phyloP scores from a whole-genome alignment of 2,888 invertebrate genomes.

The Cryptops parisi region DNA sequence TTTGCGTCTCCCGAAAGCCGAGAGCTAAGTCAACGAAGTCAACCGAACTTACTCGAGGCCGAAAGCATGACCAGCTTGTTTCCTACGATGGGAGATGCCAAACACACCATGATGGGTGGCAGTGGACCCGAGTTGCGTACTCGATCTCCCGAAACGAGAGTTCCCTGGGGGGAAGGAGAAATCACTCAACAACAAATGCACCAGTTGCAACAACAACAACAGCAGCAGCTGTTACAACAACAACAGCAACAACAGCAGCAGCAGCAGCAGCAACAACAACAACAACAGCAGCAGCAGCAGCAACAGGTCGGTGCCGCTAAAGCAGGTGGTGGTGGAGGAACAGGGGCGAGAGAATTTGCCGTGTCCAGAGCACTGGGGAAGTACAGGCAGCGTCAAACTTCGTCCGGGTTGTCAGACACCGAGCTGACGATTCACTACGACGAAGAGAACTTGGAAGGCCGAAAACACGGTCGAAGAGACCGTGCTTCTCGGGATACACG shows the following conservation, averaged over 20 bases:
- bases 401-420: slow-evolving; percentile 17
- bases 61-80: slow-evolving; percentile 47
- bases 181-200: background rate
- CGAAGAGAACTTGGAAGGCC: background rate
- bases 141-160: background rate
- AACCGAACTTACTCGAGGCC: slow-evolving; percentile 32
- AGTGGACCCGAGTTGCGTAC: background rate
- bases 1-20: slow-evolving; percentile 19
- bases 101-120: background rate
- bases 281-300: slow-evolving; percentile 7
- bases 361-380: slow-evolving; percentile 67
- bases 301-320: slow-evolving; percentile 6
- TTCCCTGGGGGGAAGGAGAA: background rate
- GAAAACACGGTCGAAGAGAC: background rate
- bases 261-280: slow-evolving; percentile 8
- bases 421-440: slow-evolving; percentile 1
- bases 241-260: slow-evolving; percentile 11
- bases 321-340: slow-evolving; percentile 35
- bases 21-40: slow-evolving; percentile 32
- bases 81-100: slow-evolving; percentile 49
- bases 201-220: slow-evolving; percentile 2
- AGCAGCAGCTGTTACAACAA: slow-evolving; percentile 1
- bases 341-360: slow-evolving; percentile 61
- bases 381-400: slow-evolving; percentile 43
- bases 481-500: slow-evolving; percentile 11